Evolutionary conservation across 1,140 invertebrate species (phyloP), one percentile per base, ranked within the genome.

Genomic region (Euglossa dilemma): DNA sequence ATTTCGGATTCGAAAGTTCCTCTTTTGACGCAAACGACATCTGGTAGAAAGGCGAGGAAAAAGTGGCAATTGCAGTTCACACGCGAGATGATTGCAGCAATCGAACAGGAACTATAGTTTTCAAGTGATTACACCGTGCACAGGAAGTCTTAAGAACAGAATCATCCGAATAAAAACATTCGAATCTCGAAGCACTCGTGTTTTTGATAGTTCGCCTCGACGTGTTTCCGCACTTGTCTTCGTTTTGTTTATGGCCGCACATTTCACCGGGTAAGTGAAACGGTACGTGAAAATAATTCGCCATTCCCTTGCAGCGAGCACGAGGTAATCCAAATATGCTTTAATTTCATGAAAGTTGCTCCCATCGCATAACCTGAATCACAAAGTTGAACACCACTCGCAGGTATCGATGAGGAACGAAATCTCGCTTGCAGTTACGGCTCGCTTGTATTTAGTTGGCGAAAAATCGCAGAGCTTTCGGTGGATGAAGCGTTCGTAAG

Each of bases 21-120:
- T 16, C 3, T 59, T 57, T 78, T 6, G n/a, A 45, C 12, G 11
- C 18, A 14, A 67, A 67, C 11, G 36, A 57, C 50, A 47, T 54
- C 25, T 36, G 43, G 25, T 45, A 71, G 45, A 14, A 70, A 12
- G 6, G 7, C 18, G n/a, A 2, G 12, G 20, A 28, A 36, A 36
- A 63, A n/a, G 23, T 74, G 47, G 63, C 66, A 50, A 71, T 71
- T 47, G 43, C 6, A 20, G 57, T 56, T 75, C 73, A 76, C 63
- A 69, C 52, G n/a, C 52, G 63, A 36, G 47, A 66, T 8, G 18
- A 54, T 50, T 52, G 12, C 2, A 50, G 43, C 23, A 63, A 80
- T 80, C n/a, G 47, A 28, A 28, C 16, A 76, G 80, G 72, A 82
- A 69, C 73, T 82, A 56, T 73, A 66, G 16, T 76, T 82, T 67